A percentile compares a stretch with the other conserved stretches of the same genome.
phyloP scores from a whole-genome alignment of 2,888 invertebrate genomes.

The Zhengitettix transpicula region DNA sequence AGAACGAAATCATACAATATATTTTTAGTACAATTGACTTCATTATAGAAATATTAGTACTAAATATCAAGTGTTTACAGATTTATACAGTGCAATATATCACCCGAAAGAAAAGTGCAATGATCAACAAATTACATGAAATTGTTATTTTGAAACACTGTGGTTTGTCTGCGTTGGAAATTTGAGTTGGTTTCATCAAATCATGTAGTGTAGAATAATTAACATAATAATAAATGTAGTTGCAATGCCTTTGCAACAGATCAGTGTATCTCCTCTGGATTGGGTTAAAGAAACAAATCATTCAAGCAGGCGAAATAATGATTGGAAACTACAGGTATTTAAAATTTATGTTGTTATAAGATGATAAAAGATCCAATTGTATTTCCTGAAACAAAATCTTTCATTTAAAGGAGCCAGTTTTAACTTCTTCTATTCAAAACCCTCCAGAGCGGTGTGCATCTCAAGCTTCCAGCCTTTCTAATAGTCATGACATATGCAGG shows the following conservation, averaged over 20 bases:
- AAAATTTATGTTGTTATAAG: too few relatives aligned
- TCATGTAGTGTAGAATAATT: too few relatives aligned
- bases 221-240: not conserved
- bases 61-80: too few relatives aligned
- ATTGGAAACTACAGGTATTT: slow-evolving; percentile 9
- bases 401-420: slow-evolving; percentile 10
- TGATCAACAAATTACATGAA: too few relatives aligned
- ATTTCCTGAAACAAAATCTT: not conserved
- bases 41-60: too few relatives aligned
- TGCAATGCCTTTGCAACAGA: slow-evolving; percentile 12
- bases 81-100: too few relatives aligned
- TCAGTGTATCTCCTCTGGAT: slow-evolving; percentile 10
- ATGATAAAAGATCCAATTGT: not conserved
- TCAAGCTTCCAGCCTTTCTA: slow-evolving; percentile 12
- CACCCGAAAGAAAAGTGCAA: too few relatives aligned
- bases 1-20: too few relatives aligned
- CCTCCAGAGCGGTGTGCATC: slow-evolving; percentile 11
- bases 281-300: slow-evolving; percentile 9
- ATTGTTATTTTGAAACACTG: too few relatives aligned
- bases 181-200: too few relatives aligned
- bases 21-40: too few relatives aligned
- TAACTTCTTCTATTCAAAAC: slow-evolving; percentile 7
- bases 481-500: slow-evolving; percentile 21
- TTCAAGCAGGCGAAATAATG: slow-evolving; percentile 2
- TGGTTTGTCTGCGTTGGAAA: too few relatives aligned